Evolutionary conservation across 2,888 invertebrate genomes (phyloP), one percentile per base, ranked within the genome.

Genomic region (Chymomyza fuscimana): DNA sequence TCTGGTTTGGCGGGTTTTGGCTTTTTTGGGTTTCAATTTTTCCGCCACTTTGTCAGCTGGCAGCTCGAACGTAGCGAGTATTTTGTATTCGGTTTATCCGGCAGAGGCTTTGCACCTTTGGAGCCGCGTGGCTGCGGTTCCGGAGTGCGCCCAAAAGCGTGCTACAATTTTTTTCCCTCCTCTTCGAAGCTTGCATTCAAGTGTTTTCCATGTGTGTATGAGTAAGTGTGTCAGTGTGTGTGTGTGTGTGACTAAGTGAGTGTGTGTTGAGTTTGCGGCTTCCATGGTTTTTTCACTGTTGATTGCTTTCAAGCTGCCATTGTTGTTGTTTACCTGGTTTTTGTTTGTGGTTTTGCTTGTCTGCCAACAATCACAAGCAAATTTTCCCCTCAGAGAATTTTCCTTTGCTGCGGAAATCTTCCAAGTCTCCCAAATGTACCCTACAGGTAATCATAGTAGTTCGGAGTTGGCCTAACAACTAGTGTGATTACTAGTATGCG

Each of bases 71-170:
- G 65, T 71, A 76, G 74, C 76, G 66, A 72, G 80, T 75, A 77
- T 71, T 71, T 77, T 80, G 58, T 58, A 12, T 19, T 58, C 29
- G 40, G 81, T 79, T 87, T 86, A 87, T 83, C 81, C 83, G 71
- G 65, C 72, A 73, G 86, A 46, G 12, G 40, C 74, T 87, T 82
- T 82, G 79, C 81, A 87, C 83, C 87, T 85, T 78, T 36, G 62
- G 69, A 61, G 12, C 40, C 25, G 58, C 58, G 58, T 58, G 58
- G 12, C 25, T 58, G 58, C 15, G 58, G 22, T 19, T 15, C 7
- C 22, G 12, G 25, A 22, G 58, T 67, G 63, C 60, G 63, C 73
- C 72, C 60, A 72, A 79, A 73, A 78, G 76, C 67, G 58, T 9
- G 71, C 72, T 69, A 74, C 77, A 63, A 5, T 7, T 5, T 60